phyloP scores from a whole-genome alignment of 2,888 invertebrate species.

The Macaria notata region DNA sequence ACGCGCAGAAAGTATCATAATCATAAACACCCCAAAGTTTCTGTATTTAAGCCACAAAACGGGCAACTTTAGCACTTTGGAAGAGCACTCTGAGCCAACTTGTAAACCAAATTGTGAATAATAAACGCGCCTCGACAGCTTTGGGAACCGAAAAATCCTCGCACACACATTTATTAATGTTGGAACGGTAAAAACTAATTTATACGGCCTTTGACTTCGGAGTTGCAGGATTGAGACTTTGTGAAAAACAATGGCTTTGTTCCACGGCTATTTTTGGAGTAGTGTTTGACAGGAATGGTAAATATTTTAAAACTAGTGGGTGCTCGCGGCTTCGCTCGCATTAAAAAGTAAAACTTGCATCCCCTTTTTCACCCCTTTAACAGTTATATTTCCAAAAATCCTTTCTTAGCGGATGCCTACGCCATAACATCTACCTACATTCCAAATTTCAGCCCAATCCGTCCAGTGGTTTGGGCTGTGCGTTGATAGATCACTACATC shows the following conservation, averaged over 20 bases:
- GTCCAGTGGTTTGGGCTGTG: too few relatives aligned
- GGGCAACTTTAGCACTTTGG: slow-evolving; percentile 23
- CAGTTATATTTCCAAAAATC: too few relatives aligned
- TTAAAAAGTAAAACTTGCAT: too few relatives aligned
- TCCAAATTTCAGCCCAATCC: too few relatives aligned
- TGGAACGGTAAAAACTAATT: slow-evolving; percentile 51
- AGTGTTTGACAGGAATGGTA: too few relatives aligned
- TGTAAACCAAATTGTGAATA: slow-evolving; percentile 44
- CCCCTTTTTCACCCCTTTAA: too few relatives aligned
- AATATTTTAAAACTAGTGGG: too few relatives aligned
- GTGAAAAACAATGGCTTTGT: neutral
- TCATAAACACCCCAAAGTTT: slow-evolving; percentile 21
- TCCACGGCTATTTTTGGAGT: too few relatives aligned
- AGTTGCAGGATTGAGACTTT: neutral
- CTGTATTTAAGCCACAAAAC: slow-evolving; percentile 13
- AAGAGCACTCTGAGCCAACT: slow-evolving; percentile 25
- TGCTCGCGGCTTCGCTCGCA: too few relatives aligned
- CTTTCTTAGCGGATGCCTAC: too few relatives aligned
- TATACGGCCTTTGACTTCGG: slow-evolving; percentile 31
- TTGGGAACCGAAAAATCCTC: slow-evolving; percentile 35
- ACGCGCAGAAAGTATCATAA: slow-evolving; percentile 12
- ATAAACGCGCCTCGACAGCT: slow-evolving; percentile 35
- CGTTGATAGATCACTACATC: too few relatives aligned
- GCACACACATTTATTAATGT: slow-evolving; percentile 55
- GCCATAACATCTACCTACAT: too few relatives aligned